A percentile compares a stretch with the other conserved stretches of the same genome.
Evolutionary conservation across 2,113 vertebrate species (phyloP).

Genomic region (Ondatra zibethicus): DNA sequence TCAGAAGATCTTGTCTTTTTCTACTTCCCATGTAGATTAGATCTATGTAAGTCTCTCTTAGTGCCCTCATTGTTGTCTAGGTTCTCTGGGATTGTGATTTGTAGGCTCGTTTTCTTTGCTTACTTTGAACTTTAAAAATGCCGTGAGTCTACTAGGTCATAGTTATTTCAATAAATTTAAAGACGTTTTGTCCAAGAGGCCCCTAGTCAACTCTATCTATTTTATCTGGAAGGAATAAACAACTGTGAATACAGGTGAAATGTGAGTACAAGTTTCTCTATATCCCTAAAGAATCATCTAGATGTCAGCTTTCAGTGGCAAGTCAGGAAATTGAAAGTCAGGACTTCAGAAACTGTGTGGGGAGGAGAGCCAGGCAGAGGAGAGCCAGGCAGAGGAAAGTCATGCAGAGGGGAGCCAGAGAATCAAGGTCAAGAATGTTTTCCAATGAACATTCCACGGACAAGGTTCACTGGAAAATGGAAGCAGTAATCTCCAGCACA

Average conservation of each 20-base stretch:
- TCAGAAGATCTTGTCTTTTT: too few species aligned
- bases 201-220: not conserved
- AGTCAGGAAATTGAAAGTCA: not conserved
- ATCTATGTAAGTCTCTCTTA: too few species aligned
- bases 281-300: not conserved
- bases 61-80: too few species aligned
- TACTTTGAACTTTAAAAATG: constrained; percentile 59
- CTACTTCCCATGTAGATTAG: too few species aligned
- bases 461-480: not conserved
- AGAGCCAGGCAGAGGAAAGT: not conserved
- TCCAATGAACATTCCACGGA: not conserved
- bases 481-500: not conserved
- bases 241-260: not conserved
- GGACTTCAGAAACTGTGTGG: not conserved
- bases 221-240: constrained; percentile 40
- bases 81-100: too few species aligned
- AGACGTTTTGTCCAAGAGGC: constrained; percentile 22
- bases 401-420: not conserved
- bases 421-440: not conserved
- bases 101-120: too few species aligned
- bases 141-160: not conserved
- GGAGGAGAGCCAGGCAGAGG: not conserved
- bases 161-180: constrained; percentile 47
- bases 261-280: not conserved
- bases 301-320: not conserved